Evolutionary conservation across 2,888 invertebrate species (phyloP).

Genomic region (Parascotia fuliginaria): DNA sequence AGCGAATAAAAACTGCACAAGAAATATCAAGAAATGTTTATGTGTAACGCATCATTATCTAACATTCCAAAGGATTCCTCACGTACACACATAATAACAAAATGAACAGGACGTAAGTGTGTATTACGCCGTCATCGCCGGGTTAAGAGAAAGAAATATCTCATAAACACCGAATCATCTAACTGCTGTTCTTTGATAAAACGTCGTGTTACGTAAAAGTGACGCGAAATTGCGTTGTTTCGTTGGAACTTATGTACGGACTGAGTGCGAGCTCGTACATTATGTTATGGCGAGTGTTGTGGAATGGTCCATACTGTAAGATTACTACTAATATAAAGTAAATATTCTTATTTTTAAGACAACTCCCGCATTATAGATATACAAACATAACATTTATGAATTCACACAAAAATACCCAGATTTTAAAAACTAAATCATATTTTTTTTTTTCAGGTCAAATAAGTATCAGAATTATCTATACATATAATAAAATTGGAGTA

Average conservation of each 20-base stretch:
- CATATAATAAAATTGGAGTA: too few species aligned
- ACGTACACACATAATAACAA: constrained; percentile 7
- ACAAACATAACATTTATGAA: too few species aligned
- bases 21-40: too few species aligned
- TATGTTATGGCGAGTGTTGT: constrained; percentile 39
- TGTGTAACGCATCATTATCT: too few species aligned
- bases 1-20: too few species aligned
- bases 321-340: too few species aligned
- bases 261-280: constrained; percentile 44
- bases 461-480: too few species aligned
- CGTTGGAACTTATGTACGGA: constrained; percentile 57
- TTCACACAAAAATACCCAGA: too few species aligned
- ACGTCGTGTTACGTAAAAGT: constrained; percentile 61
- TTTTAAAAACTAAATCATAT: too few species aligned
- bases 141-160: constrained; percentile 54
- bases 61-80: background rate
- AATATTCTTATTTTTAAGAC: too few species aligned
- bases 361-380: too few species aligned
- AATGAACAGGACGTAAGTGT: constrained; percentile 21
- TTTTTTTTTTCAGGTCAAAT: too few species aligned
- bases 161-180: constrained; percentile 56
- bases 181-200: constrained; percentile 59
- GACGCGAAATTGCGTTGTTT: constrained; percentile 70
- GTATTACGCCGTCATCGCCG: constrained; percentile 33
- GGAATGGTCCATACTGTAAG: constrained; percentile 32